Conservation (phyloP, 1,140 invertebrate species). For the Tenebrio molitor region DNA sequence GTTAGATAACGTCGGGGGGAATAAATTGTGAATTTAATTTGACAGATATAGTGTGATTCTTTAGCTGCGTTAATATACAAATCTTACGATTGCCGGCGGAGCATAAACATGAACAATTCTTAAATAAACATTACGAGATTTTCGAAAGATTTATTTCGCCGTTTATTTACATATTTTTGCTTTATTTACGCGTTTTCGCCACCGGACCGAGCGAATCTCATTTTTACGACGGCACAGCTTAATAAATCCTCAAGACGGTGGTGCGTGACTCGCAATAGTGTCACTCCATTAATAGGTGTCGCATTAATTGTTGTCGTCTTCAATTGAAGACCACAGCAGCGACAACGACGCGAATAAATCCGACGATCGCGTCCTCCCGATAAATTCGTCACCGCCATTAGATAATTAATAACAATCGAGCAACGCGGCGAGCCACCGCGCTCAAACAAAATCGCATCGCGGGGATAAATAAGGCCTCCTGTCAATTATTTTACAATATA, state of each 20-base stretch:
- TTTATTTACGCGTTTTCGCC: background rate
- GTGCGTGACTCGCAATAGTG: constrained; percentile 48
- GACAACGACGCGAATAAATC: background rate
- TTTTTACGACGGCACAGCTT: background rate
- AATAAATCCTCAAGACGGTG: constrained; percentile 3
- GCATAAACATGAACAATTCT: constrained; percentile 4
- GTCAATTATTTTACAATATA: constrained; percentile 59
- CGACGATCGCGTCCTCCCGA: background rate
- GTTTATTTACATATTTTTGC: constrained; percentile 11
- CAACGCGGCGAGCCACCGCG: no score
- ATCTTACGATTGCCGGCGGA: constrained; percentile 1
- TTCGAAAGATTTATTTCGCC: background rate
- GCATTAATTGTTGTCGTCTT: constrained; percentile 38
- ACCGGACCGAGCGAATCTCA: background rate
- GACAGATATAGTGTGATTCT: constrained; percentile 10
- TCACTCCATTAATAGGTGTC: constrained; percentile 38
- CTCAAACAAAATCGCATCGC: constrained; percentile 10
- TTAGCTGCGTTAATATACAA: constrained; percentile 5
- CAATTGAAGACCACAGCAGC: no score
- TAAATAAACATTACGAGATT: constrained; percentile 8
- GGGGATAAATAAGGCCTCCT: constrained; percentile 46
- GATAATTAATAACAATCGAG: constrained; percentile 23
- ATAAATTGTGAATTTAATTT: constrained; percentile 9
- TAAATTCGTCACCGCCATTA: constrained; percentile 31
- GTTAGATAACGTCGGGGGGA: background rate